A percentile compares a stretch with the other conserved stretches of the same genome.
Evolutionary conservation across 2,797 vertebrate species (phyloP).

Genomic region (Aeoliscus strigatus): DNA sequence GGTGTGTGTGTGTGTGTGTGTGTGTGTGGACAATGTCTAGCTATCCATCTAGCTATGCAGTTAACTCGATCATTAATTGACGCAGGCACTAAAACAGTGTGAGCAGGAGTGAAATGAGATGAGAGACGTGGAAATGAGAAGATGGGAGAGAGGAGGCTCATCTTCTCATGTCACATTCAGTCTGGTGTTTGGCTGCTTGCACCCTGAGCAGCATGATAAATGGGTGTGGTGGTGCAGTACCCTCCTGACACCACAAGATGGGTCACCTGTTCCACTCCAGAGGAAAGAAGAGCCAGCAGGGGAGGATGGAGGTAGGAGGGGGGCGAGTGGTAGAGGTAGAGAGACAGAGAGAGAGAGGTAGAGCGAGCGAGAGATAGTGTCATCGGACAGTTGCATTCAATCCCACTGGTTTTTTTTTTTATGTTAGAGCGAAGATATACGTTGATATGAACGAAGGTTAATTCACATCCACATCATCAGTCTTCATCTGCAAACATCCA

Average conservation of each 20-base stretch:
- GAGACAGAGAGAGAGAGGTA: background rate
- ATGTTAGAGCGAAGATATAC: slow-evolving; percentile 3
- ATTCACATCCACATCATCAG: no score
- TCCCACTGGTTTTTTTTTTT: slow-evolving; percentile 15
- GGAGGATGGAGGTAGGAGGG: background rate
- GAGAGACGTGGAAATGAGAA: background rate
- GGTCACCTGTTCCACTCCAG: slow-evolving; percentile 33
- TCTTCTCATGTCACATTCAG: background rate
- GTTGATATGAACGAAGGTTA: no score
- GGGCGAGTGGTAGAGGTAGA: background rate
- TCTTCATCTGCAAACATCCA: no score
- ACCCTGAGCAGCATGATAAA: background rate
- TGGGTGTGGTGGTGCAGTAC: slow-evolving; percentile 49
- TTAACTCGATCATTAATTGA: slow-evolving; percentile 1
- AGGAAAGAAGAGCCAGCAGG: no score
- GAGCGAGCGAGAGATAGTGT: background rate
- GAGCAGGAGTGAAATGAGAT: background rate
- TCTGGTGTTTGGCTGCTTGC: slow-evolving; percentile 3
- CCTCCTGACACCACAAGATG: slow-evolving; percentile 41
- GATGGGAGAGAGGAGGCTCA: slow-evolving; percentile 6
- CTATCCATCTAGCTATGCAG: background rate
- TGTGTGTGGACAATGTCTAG: slow-evolving; percentile 1
- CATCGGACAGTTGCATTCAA: slow-evolving; percentile 12
- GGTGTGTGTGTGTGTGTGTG: slow-evolving; percentile 14
- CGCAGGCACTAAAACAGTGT: background rate